Percentiles rank a stretch among this genome's conserved stretches.
Evolutionary conservation across 2,113 vertebrate genomes (phyloP).

Genomic region (Alligator sinensis): DNA sequence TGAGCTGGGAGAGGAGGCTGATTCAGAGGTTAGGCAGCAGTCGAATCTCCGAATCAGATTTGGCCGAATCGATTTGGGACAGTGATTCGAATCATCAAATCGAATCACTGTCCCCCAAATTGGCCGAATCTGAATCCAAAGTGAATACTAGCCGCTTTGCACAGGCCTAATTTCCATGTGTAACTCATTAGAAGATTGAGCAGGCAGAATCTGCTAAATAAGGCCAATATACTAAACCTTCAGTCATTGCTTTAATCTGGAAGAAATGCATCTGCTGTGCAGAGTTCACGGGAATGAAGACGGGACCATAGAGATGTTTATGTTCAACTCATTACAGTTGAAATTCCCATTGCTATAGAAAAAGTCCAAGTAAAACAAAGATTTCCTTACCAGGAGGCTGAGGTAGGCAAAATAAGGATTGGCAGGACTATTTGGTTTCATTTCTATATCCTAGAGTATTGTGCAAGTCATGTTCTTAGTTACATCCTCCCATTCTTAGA

Average conservation of each 20-base stretch:
- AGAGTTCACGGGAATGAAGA: slow-evolving; percentile 57
- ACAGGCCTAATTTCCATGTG: no score
- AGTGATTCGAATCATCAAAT: no score
- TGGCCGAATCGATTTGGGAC: no score
- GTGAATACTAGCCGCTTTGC: no score
- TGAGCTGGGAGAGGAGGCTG: no score
- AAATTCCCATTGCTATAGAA: slow-evolving; percentile 64
- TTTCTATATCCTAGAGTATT: slow-evolving; percentile 65
- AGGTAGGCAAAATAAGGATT: slow-evolving; percentile 72
- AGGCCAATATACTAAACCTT: slow-evolving; percentile 44
- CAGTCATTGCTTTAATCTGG: slow-evolving; percentile 52
- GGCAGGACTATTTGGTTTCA: slow-evolving; percentile 64
- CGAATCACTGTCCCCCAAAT: no score
- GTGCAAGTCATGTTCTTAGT: slow-evolving; percentile 63
- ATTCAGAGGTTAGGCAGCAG: no score
- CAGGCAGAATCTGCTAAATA: slow-evolving; percentile 15
- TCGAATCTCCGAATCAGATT: no score
- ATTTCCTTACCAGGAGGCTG: slow-evolving; percentile 57
- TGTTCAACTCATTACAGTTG: slow-evolving; percentile 61
- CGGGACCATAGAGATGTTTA: slow-evolving; percentile 36
- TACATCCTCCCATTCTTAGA: slow-evolving; percentile 52
- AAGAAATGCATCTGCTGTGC: slow-evolving; percentile 22
- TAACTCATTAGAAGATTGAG: background rate
- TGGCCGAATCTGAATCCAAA: no score
- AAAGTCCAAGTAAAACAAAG: slow-evolving; percentile 53